Evolutionary conservation across 30 jellyfish, hydroid and myxozoan genomes (phyloP).

Genomic region (Cassiopea xamachana): DNA sequence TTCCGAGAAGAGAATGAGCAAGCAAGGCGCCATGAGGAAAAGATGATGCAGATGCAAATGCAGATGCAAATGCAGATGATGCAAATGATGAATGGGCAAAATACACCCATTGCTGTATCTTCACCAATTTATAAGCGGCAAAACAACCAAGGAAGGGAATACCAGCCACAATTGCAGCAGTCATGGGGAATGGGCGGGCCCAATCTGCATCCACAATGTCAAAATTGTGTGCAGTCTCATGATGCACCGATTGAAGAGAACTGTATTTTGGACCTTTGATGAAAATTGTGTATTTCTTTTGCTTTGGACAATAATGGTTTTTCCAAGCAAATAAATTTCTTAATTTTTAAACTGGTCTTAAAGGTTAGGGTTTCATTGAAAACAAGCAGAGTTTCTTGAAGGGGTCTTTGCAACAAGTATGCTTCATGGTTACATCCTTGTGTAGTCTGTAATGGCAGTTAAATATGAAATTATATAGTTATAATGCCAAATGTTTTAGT

Average conservation of each 20-base stretch:
- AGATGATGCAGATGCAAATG: conserved; percentile 48
- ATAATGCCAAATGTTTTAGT: too few species aligned
- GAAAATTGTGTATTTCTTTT: background rate
- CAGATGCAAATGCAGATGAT: conserved; percentile 24
- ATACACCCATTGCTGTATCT: conserved; percentile 40
- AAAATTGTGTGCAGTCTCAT: conserved; percentile 15
- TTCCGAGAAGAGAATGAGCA: conserved; percentile 43
- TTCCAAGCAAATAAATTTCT: too few species aligned
- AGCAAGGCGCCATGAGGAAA: conserved; percentile 48
- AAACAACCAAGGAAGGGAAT: conserved; percentile 11
- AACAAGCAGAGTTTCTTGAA: too few species aligned
- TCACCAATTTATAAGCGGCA: conserved; percentile 23
- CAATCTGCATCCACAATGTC: conserved; percentile 21
- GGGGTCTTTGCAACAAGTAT: too few species aligned
- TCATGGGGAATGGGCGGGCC: conserved; percentile 24
- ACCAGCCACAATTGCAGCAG: conserved; percentile 3
- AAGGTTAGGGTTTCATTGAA: too few species aligned
- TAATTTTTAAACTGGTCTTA: too few species aligned
- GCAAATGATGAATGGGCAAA: conserved; percentile 20
- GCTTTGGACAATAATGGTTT: too few species aligned
- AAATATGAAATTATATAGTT: too few species aligned
- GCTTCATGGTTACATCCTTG: too few species aligned
- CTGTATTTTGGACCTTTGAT: conserved; percentile 14
- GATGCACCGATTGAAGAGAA: conserved; percentile 12
- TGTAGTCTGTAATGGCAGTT: too few species aligned